Evolutionary conservation across 2,797 vertebrate genomes (phyloP).

Genomic region (Petrocephalus sullivani): DNA sequence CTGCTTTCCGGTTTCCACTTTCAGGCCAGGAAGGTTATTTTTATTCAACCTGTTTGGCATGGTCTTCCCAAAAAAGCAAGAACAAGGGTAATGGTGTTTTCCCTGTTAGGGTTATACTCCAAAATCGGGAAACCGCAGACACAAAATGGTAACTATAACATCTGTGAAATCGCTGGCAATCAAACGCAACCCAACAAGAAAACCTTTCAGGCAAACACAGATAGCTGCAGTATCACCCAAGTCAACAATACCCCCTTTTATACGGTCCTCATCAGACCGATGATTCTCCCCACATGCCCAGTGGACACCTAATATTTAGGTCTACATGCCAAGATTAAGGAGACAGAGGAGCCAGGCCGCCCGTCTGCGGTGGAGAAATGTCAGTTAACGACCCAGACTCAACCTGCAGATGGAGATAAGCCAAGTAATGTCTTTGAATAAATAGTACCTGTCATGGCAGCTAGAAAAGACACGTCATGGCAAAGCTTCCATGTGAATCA

Average conservation of each 20-base stretch:
- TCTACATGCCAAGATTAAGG: background rate
- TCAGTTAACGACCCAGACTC: background rate
- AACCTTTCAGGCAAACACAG: background rate
- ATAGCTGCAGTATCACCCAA: background rate
- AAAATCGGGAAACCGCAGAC: background rate
- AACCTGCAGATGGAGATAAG: background rate
- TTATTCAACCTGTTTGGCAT: background rate
- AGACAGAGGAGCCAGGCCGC: background rate
- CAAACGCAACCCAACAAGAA: background rate
- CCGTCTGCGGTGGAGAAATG: background rate
- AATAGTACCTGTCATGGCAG: background rate
- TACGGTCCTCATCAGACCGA: background rate
- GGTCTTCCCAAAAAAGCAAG: background rate
- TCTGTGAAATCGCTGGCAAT: background rate
- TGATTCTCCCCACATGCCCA: background rate
- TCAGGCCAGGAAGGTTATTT: background rate
- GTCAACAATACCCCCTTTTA: background rate
- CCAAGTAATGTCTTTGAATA: background rate
- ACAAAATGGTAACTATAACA: background rate
- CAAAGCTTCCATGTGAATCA: background rate
- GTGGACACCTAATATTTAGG: background rate
- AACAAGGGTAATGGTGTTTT: background rate
- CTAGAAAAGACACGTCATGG: background rate
- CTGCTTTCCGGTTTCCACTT: background rate
- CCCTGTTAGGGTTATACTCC: background rate